Conservation (phyloP, 2,888 invertebrate species). For the Cryptocephalus moraei region DNA sequence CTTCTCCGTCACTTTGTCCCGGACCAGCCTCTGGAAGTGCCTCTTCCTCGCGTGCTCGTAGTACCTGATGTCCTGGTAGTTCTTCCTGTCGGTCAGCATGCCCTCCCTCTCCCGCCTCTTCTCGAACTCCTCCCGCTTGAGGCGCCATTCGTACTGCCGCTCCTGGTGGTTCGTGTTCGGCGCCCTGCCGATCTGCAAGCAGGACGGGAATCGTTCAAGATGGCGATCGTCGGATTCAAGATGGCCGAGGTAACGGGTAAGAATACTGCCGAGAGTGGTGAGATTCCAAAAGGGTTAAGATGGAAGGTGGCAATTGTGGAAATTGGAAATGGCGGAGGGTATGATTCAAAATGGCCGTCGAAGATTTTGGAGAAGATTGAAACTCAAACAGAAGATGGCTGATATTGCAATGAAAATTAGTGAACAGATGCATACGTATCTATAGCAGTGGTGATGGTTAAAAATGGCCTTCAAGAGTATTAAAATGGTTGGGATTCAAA, state of each 20-base stretch:
- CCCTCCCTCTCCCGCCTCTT: conserved; percentile 1
- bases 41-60: conserved; percentile 23
- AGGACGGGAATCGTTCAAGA: not conserved
- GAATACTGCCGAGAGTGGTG: not conserved
- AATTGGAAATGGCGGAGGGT: no score
- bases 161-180: conserved; percentile 5
- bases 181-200: conserved; percentile 2
- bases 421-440: no score
- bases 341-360: no score
- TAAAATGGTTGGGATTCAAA: no score
- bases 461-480: no score
- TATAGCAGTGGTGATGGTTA: no score
- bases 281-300: no score
- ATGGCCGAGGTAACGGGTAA: not conserved
- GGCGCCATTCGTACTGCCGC: conserved; percentile 1
- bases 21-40: conserved; percentile 21
- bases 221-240: not conserved
- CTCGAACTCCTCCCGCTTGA: conserved; percentile 3
- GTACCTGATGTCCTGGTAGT: conserved; percentile 16
- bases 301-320: no score
- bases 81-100: conserved; percentile 1
- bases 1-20: conserved; percentile 26
- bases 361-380: no score
- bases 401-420: no score
- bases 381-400: no score